Evolutionary conservation across 2,113 vertebrate genomes (phyloP).

Genomic region (Microtus richardsoni): DNA sequence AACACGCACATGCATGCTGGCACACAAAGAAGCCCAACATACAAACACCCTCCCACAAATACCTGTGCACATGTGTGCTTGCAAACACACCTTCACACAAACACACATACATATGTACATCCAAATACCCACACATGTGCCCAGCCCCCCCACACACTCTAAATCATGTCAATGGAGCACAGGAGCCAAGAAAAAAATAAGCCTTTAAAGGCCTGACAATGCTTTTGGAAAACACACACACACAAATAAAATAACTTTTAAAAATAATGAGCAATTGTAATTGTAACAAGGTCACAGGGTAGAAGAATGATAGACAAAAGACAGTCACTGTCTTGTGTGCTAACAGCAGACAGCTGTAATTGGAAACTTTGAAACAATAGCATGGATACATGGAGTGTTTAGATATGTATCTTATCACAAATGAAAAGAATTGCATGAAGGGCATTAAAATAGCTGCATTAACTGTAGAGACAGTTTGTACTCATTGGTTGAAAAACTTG

Average conservation of each 20-base stretch:
- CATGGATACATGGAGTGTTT: not conserved
- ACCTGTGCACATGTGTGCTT: not conserved
- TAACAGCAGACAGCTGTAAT: too few relatives aligned
- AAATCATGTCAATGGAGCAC: not conserved
- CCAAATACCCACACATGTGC: not conserved
- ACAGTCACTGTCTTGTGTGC: not conserved
- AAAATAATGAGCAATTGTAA: not conserved
- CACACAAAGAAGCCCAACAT: not conserved
- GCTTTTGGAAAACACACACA: not conserved
- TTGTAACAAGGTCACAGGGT: not conserved
- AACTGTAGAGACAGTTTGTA: accelerated
- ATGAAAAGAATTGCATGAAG: too few relatives aligned
- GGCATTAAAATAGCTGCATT: too few relatives aligned
- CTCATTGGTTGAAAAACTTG: not conserved
- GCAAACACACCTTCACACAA: not conserved
- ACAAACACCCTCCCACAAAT: not conserved
- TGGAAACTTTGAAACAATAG: not conserved
- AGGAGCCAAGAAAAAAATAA: not conserved
- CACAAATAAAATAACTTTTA: not conserved
- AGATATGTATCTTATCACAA: not conserved
- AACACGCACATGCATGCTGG: too few relatives aligned
- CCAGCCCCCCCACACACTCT: not conserved
- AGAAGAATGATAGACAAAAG: not conserved
- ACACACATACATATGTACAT: not conserved
- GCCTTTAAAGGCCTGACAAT: not conserved